Conservation (phyloP, 1,140 invertebrate genomes). For the Sitobion miscanthi region DNA sequence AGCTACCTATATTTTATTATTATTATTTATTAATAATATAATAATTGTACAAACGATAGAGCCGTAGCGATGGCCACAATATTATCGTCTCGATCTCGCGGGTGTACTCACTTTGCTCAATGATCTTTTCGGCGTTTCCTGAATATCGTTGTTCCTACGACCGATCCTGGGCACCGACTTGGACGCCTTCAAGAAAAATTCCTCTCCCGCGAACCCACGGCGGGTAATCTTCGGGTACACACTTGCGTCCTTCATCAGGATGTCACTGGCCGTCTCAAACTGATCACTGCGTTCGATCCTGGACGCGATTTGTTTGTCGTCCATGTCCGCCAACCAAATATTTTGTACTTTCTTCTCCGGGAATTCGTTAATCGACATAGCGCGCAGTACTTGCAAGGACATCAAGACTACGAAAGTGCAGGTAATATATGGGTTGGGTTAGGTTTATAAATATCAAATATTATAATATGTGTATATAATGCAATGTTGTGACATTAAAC, state of each 20-base stretch:
- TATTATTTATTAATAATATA: no score
- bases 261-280: background rate
- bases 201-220: conserved; percentile 53
- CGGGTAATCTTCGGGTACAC: conserved; percentile 9
- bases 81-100: background rate
- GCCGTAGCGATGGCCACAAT: background rate
- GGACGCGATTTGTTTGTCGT: background rate
- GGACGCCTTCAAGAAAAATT: conserved; percentile 54
- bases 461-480: background rate
- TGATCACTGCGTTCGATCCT: conserved; percentile 5
- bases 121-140: background rate
- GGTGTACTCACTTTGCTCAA: background rate
- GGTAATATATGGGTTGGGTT: background rate
- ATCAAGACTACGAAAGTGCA: conserved; percentile 3
- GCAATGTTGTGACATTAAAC: background rate
- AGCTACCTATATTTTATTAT: no score
- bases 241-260: background rate
- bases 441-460: no score
- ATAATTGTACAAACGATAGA: no score
- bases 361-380: background rate
- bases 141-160: conserved; percentile 37
- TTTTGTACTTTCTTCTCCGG: background rate
- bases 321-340: conserved; percentile 29
- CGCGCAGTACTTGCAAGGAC: background rate
- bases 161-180: conserved; percentile 55